These are phyloP conservation scores for Drosophila kanapiae DNA, from an alignment of 1,140 invertebrate genomes.

Conservation along the genomic window DNA sequence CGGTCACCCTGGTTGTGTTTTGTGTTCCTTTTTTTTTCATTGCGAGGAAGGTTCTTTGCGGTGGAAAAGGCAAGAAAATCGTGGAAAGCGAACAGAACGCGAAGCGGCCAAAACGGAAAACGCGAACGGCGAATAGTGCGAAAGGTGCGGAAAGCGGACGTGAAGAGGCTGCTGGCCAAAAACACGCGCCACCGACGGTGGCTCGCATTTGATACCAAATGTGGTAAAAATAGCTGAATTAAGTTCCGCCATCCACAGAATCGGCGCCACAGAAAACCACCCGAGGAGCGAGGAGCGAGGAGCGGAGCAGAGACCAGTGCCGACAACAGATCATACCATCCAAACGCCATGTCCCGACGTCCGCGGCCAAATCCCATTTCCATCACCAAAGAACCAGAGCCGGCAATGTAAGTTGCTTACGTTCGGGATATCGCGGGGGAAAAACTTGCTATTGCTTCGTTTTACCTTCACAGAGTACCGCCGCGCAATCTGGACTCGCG, in stretches of 20 bases:
- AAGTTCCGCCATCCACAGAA: conserved; percentile 39
- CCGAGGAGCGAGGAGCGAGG: conserved; percentile 20
- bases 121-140: conserved; percentile 25
- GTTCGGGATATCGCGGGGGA: not conserved
- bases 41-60: conserved; percentile 23
- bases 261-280: conserved; percentile 17
- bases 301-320: conserved; percentile 21
- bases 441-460: not conserved
- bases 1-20: conserved; percentile 28
- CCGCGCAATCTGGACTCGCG: conserved; percentile 94
- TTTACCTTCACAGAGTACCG: conserved; percentile 52
- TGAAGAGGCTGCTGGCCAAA: conserved; percentile 2
- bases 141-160: conserved; percentile 26
- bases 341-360: conserved; percentile 65
- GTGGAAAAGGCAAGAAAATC: conserved; percentile 34
- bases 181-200: conserved; percentile 32
- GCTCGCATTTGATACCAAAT: conserved; percentile 58
- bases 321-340: conserved; percentile 22
- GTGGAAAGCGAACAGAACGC: conserved; percentile 40
- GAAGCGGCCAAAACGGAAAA: conserved; percentile 32
- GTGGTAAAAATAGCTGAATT: conserved; percentile 73
- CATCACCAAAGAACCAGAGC: conserved; percentile 57
- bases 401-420: conserved; percentile 54
- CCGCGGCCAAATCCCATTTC: conserved; percentile 48
- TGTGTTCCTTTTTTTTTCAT: conserved; percentile 9